A percentile compares a stretch with the other conserved stretches of the same genome.
These are phyloP conservation scores for Hypselothyrea guttata DNA, from an alignment of 2,888 invertebrate genomes.

Conservation along the genomic window DNA sequence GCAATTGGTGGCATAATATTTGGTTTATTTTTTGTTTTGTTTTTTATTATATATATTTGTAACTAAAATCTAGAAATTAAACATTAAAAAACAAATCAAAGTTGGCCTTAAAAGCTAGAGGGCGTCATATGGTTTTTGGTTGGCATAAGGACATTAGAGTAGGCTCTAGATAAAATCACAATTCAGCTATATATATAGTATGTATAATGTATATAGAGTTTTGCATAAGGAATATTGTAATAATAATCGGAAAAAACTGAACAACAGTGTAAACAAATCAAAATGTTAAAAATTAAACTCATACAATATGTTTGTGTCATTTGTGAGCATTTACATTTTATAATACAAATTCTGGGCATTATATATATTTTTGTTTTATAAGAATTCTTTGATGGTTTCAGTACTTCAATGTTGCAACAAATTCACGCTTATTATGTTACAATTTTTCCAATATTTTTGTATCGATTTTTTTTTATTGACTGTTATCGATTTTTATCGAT, in stretches of 20 bases:
- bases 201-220: conserved; percentile 51
- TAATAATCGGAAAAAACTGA: conserved; percentile 6
- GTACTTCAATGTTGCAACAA: conserved; percentile 78
- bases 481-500: too few species aligned
- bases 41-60: too few species aligned
- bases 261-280: conserved; percentile 62
- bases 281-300: conserved; percentile 47
- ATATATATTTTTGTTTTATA: conserved; percentile 17
- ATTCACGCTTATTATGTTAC: conserved; percentile 39
- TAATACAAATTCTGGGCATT: conserved; percentile 58
- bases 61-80: conserved; percentile 40
- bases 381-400: conserved; percentile 43
- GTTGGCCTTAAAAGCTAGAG: conserved; percentile 67
- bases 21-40: too few species aligned
- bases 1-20: too few species aligned
- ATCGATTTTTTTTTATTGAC: conserved; percentile 8
- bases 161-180: conserved; percentile 53
- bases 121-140: conserved; percentile 43
- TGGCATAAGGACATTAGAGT: conserved; percentile 57
- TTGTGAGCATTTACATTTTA: conserved; percentile 60
- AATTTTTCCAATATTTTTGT: conserved; percentile 16
- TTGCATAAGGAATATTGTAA: conserved; percentile 46
- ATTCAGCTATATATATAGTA: conserved; percentile 65
- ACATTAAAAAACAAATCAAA: conserved; percentile 45
- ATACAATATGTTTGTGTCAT: conserved; percentile 64